phyloP scores from a whole-genome alignment of 2,113 vertebrate genomes.

The Calypte anna region DNA sequence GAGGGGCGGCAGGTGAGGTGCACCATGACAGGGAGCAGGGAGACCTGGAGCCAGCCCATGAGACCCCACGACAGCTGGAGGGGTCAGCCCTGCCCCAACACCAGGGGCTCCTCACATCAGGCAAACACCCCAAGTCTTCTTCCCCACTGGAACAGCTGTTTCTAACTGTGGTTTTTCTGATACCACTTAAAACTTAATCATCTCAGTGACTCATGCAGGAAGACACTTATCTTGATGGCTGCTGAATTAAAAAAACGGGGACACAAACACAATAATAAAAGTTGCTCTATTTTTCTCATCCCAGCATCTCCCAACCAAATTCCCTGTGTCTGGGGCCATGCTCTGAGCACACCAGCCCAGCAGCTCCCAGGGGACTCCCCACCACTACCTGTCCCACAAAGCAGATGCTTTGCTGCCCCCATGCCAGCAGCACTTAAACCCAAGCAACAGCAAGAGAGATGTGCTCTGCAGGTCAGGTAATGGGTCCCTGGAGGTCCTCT shows the following conservation, averaged over 20 bases:
- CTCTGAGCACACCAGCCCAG: not conserved
- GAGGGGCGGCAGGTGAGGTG: not conserved
- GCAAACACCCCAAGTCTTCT: not conserved
- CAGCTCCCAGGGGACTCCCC: not conserved
- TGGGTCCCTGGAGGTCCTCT: fast-evolving
- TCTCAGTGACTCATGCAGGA: not conserved
- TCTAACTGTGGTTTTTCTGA: not conserved
- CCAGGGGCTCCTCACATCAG: fast-evolving
- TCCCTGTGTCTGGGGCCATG: not conserved
- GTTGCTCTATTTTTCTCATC: not conserved
- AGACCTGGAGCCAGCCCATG: too few relatives aligned
- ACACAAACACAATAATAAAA: not conserved
- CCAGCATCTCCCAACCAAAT: not conserved
- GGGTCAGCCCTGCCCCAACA: not conserved
- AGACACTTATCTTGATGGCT: not conserved
- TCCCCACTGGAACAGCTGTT: not conserved
- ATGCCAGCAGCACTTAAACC: not conserved
- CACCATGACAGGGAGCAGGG: not conserved
- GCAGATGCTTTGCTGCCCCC: not conserved
- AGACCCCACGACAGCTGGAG: too few relatives aligned
- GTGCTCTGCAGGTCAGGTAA: fast-evolving
- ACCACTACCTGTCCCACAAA: fast-evolving
- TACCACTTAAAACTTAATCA: not conserved
- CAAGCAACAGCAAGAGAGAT: fast-evolving
- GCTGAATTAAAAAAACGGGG: not conserved